Conservation (phyloP, 2,888 invertebrate species). For the Bruchidius siliquastri region DNA sequence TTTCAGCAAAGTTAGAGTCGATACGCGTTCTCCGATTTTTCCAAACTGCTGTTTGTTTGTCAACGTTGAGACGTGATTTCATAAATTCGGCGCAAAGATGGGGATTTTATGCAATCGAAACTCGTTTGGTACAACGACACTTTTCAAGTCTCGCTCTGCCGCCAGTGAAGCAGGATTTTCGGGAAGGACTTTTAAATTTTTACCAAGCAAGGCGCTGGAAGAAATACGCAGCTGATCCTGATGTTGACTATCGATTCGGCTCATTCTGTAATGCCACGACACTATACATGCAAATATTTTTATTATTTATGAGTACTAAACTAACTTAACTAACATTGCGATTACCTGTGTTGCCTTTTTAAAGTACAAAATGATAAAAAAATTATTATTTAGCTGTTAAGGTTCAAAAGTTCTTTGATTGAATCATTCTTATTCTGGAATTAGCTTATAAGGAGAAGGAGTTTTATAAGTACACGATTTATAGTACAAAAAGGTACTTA, state of each 20-base stretch:
- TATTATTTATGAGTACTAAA: no score
- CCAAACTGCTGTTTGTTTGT: constrained; percentile 1
- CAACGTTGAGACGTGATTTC: neutral
- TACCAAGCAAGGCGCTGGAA: neutral
- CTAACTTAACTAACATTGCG: no score
- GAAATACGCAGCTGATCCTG: neutral
- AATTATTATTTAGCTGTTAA: no score
- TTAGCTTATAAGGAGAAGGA: no score
- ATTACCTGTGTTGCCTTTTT: no score
- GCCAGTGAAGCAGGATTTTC: neutral
- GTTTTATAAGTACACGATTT: no score
- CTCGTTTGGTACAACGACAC: constrained; percentile 1
- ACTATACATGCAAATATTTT: neutral
- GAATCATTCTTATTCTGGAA: no score
- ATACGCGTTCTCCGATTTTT: neutral
- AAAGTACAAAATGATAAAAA: no score
- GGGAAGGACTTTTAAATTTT: neutral
- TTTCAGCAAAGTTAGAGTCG: neutral
- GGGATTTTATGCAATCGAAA: constrained; percentile 1
- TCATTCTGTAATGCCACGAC: neutral
- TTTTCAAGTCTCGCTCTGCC: neutral
- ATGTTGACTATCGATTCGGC: neutral
- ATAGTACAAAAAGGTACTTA: no score
- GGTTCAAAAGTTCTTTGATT: no score
- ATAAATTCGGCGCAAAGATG: constrained; percentile 1